Base-by-base conservation (phyloP, 2,888 invertebrate species). In the Lordiphosa fenestrarum region DNA sequence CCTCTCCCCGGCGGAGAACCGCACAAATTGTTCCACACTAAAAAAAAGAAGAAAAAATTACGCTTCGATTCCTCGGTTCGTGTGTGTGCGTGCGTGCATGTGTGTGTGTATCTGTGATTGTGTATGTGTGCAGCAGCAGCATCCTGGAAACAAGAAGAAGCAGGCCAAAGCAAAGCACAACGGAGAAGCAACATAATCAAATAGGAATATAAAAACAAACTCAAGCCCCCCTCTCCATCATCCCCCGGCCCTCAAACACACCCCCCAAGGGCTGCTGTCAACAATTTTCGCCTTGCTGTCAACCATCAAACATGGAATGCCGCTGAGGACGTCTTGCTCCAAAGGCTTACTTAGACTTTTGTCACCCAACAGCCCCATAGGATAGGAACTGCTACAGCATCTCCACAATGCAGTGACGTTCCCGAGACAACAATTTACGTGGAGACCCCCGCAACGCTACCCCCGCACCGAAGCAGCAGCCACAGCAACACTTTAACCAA, bases 351-450 rank as follows among this genome's bases (percentile, higher is more conserved):
- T 36, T 39, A 44, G 55, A 53, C 21, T 41, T 56, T 41, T 53
- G 53, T 49, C 53, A 60, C 51, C 48, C 38, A 33, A 57, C 41
- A 53, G 25, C 2, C 41, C 33, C 12, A 52, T 47, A 35, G 47
- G 49, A 49, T 47, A 38, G 50, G 48, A 33, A 53, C 51, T 42
- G 41, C 40, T 46, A 52, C 44, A 52, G 41, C 64, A 49, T 35
- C 47, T 21, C 30, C 52, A 66, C 66, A 49, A 66, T 66, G 66
- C 66, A 66, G 59, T 66, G 66, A 66, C 15, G 37, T 38, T 13
- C 39, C 39, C 44, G 56, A 44, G 50, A 44, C 49, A 49, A 33
- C 30, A 47, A 33, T 35, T 12, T 37, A n/a, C 37, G 9, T 30
- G 30, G 30, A 30, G 30, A 30, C 15, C 6, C 38, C 40, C 33